Base-by-base conservation (phyloP, 2,113 vertebrate genomes). In the Hippocampus barbouri region DNA sequence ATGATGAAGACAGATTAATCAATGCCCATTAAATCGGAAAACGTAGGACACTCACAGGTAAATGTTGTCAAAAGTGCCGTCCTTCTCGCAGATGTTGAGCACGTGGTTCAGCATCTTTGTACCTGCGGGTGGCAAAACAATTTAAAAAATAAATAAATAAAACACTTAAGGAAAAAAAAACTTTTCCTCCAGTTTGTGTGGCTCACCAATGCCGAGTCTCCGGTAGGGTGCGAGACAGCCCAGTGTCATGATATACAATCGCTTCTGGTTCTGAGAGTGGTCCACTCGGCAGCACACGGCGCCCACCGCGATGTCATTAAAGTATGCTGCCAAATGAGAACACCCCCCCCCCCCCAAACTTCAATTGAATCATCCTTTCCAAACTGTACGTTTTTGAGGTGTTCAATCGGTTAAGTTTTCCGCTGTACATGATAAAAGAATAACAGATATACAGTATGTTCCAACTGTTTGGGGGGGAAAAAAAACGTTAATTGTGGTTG, bases 61-160 rank as follows among this genome's bases (percentile, higher is more conserved):
- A 91, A 99, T 99, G 92, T 99, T 99, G 94, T 99, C 97, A 91
- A 98, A 99, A 89, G 97, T 98, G 91, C 97, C 97, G 86, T 99
- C 97, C 92, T 99, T 99, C 92, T 98, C 96, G 90, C 97, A 99
- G 90, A 99, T 99, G 94, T 97, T 98, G 93, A 99, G 93, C 88
- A 99, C 97, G 76, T 99, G 97, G 93, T 99, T 99, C 91, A 99
- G 93, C 97, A 98, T 99, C 94, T 99, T 99, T 83, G 97, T 98
- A 93, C 97, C 97, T 99, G 77, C 34, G 2, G 61, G 0, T 21
- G 3, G 16, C 71, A 25, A 78, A 23, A 81, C 21, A 49, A 1
- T n/a, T 2, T 78, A 2, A 49, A 30, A 49, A 70, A 70, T 68
- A 61, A 70, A 70, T 68, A 61, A 0, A 51, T 25, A 25, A 0